Evolutionary conservation across 2,797 vertebrate species (phyloP).

Genomic region (Mus caroli): DNA sequence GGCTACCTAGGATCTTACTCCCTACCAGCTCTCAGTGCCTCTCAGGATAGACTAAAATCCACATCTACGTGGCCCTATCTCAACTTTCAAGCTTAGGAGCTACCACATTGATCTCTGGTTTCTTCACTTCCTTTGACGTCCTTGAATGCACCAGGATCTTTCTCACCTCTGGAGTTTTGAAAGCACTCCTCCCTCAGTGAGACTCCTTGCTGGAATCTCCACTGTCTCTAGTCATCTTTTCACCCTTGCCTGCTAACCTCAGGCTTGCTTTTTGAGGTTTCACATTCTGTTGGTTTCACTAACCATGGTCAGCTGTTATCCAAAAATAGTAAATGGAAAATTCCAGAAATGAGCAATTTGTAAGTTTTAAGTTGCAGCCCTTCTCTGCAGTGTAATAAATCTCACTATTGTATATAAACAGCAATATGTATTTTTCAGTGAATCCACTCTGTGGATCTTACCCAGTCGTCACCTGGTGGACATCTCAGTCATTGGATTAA

Average conservation of each 20-base stretch:
- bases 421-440: neutral
- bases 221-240: neutral
- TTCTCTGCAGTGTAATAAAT: neutral
- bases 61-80: accelerated
- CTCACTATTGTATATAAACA: neutral
- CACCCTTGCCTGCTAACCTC: neutral
- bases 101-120: no score
- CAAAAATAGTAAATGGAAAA: neutral
- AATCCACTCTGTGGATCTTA: no score
- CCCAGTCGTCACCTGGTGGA: neutral
- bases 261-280: neutral
- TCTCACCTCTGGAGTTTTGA: neutral
- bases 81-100: accelerated
- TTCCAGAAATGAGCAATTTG: neutral
- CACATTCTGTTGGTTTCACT: neutral
- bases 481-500: neutral
- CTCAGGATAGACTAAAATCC: neutral
- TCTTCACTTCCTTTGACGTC: neutral
- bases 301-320: neutral
- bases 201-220: neutral
- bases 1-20: neutral
- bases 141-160: accelerated
- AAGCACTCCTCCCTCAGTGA: neutral
- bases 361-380: neutral
- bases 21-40: neutral